Evolutionary conservation across 1,140 invertebrate genomes (phyloP), one percentile per base, ranked within the genome.

Genomic region (Neodiprion lecontei): DNA sequence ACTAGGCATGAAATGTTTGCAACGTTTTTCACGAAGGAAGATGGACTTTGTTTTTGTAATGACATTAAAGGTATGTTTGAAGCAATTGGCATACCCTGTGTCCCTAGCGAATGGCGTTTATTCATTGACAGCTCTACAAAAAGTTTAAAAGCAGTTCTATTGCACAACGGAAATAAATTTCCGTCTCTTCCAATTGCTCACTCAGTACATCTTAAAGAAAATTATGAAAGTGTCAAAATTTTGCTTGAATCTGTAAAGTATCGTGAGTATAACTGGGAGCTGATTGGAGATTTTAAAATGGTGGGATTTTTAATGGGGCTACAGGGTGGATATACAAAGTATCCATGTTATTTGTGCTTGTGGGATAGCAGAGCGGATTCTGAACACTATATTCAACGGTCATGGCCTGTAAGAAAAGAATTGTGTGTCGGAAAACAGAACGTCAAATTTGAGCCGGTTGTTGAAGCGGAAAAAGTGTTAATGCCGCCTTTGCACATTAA

Each of bases 301-400:
- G 73, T 88, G 9, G 76, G 48, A 11, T 80, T 87, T 75, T 74
- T 87, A 28, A 77, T 85, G 61, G 85, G 87, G 72, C 73, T 86
- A 40, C 87, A n/a, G 89, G 73, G 78, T 47, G 86, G 86, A 12
- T 89, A 81, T 77, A 89, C 84, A 67, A 89, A 90, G 74, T 86
- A 81, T 75, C 76, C 78, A 1, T 89, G 86, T 77, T 85, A 81
- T 74, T 72, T 89, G 17, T 89, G 87, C 74, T 76, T 86, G 68
- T 89, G 88, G 85, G 80, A 89, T 74, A 89, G 85, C 72, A 82
- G 87, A 73, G 81, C 74, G 48, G 78, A 76, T 73, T 9, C 73
- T 17, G 48, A 77, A 40, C 86, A 88, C 75, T 88, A 84, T 70
- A 28, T 66, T 14, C 79, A 82, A 70, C 74, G 79, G 65, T 70